These are phyloP conservation scores for Pristis pectinata DNA, from an alignment of 2,797 vertebrate genomes.

Conservation along the genomic window DNA sequence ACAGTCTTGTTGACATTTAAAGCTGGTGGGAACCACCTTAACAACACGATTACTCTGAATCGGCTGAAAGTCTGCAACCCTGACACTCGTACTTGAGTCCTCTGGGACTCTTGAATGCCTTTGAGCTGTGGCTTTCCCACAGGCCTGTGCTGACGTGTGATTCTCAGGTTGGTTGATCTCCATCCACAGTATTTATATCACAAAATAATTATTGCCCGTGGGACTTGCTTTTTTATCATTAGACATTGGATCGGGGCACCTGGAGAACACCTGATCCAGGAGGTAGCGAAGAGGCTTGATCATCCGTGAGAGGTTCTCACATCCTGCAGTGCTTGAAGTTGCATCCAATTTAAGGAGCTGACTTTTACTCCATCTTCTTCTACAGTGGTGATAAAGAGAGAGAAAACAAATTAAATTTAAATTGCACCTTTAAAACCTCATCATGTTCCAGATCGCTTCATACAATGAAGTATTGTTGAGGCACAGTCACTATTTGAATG, in stretches of 20 bases:
- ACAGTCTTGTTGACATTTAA: not conserved
- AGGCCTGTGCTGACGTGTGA: not conserved
- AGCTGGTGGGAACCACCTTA: not conserved
- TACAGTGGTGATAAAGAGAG: not conserved
- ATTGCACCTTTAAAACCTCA: not conserved
- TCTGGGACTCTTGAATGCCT: not conserved
- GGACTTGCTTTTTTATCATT: not conserved
- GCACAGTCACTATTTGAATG: not conserved
- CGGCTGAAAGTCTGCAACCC: not conserved
- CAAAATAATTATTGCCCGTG: not conserved
- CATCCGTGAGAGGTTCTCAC: not conserved
- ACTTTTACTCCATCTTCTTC: not conserved
- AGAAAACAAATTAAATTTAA: not conserved
- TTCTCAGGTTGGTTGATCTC: not conserved
- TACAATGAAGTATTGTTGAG: not conserved
- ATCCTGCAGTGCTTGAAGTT: not conserved
- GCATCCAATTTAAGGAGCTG: too few species aligned
- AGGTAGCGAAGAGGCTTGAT: not conserved
- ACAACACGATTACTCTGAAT: too few species aligned
- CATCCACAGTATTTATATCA: slow-evolving; percentile 12
- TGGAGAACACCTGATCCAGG: not conserved
- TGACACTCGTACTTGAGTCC: slow-evolving; percentile 13
- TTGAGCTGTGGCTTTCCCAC: not conserved
- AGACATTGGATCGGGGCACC: not conserved
- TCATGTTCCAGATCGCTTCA: not conserved